Evolutionary conservation across 1,140 invertebrate genomes (phyloP).

Genomic region (Hylaeus anthracinus): DNA sequence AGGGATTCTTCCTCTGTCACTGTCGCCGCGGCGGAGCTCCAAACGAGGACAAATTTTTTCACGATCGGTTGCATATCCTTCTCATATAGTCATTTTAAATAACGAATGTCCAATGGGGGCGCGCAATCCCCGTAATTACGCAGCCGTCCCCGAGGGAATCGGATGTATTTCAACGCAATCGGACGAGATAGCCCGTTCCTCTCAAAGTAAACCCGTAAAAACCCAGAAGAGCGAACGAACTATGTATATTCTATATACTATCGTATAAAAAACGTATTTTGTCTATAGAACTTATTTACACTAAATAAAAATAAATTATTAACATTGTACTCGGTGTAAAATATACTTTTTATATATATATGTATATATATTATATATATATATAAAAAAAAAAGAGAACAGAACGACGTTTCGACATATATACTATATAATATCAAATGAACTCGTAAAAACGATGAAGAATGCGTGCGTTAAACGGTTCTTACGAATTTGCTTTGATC

Average conservation of each 20-base stretch:
- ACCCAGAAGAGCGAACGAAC: conserved; percentile 12
- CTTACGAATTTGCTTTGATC: conserved; percentile 39
- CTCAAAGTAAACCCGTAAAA: conserved; percentile 41
- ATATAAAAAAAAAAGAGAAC: background rate
- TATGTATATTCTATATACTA: conserved; percentile 29
- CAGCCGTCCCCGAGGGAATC: conserved; percentile 5
- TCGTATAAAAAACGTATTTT: conserved; percentile 33
- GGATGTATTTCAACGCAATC: background rate
- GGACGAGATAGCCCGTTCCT: background rate
- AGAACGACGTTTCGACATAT: conserved; percentile 5
- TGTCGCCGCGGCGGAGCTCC: conserved; percentile 5
- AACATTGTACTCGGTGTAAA: conserved; percentile 42
- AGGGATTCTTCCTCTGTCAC: background rate
- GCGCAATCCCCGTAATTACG: conserved; percentile 2
- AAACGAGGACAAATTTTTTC: conserved; percentile 30
- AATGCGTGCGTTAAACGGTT: conserved; percentile 24
- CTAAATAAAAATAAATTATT: conserved; percentile 48
- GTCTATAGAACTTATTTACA: conserved; percentile 42
- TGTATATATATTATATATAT: conserved; percentile 15
- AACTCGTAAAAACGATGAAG: conserved; percentile 35
- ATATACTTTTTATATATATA: conserved; percentile 30
- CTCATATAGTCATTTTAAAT: conserved; percentile 33
- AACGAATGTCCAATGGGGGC: background rate
- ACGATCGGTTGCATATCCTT: background rate
- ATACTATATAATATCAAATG: conserved; percentile 31